Evolutionary conservation across 2,113 vertebrate species (phyloP), one percentile per base, ranked within the genome.

Genomic region (Turnix velox): DNA sequence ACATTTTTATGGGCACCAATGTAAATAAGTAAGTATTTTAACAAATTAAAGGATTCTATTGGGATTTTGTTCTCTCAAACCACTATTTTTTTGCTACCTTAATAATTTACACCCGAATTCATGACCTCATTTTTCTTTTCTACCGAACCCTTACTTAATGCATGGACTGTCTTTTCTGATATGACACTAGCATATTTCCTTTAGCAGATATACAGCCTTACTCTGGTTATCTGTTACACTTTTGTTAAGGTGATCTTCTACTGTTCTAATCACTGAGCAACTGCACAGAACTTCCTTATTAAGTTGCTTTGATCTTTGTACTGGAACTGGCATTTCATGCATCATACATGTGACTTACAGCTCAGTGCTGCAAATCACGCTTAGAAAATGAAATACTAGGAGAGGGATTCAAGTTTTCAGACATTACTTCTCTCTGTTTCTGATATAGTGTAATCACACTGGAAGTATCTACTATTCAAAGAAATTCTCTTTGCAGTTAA

Each of bases 241-340:
- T 14, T 25, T 84, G 17, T 54, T 74, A 49, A 52, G 19, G 31
- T 63, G 31, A 52, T 81, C 10, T 37, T 39, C 13, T 46, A 18
- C 18, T 33, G 18, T 63, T 77, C 17, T 48, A 45, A 45, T 39
- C 9, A n/a, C 5, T 0, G 0, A 49, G n/a, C 7, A 67, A 24
- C 31, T 54, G 7, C 31, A 58, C 7, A 45, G 20, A 10, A 15
- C 12, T 55, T 71, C 19, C 9, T 48, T 93, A 84, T 28, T 7
- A 67, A 40, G 10, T 65, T 76, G 8, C 23, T 82, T 42, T 71
- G 43, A 37, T 67, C 19, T 55, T 82, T 79, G 31, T 20, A 12
- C 12, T 82, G 35, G 19, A 4, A 28, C 14, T 58, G 7, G 2
- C 72, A 43, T 67, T 75, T 67, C 31, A 7, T 42, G 25, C 8